phyloP scores from a whole-genome alignment of 2,797 vertebrate species.

The Sebastolobus alascanus region DNA sequence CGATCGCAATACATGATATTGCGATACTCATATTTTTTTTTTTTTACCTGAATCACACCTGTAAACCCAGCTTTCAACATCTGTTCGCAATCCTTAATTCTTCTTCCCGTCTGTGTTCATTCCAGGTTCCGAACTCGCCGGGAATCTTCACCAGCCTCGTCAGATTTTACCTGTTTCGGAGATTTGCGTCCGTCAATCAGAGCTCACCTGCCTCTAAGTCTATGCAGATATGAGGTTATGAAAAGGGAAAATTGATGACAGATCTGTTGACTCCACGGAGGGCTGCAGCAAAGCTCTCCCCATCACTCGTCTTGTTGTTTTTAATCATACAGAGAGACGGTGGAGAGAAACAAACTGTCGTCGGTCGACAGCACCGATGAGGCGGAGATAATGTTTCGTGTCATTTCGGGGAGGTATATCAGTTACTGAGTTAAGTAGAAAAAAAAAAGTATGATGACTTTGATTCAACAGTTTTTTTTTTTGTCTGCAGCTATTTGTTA shows the following conservation, averaged over 20 bases:
- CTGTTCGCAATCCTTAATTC: background rate
- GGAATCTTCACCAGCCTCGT: slow-evolving; percentile 92
- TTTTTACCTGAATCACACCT: background rate
- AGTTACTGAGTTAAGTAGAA: background rate
- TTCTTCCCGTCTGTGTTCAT: slow-evolving; percentile 24
- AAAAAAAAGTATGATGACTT: background rate
- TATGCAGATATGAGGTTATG: slow-evolving; percentile 81
- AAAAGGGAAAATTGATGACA: slow-evolving; percentile 4
- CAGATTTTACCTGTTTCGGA: slow-evolving; percentile 92
- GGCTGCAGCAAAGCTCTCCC: background rate
- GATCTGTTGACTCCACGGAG: background rate
- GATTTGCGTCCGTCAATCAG: slow-evolving; percentile 72
- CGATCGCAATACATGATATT: no score
- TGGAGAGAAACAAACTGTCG: background rate
- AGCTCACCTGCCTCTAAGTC: slow-evolving; percentile 79
- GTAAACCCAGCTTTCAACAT: background rate
- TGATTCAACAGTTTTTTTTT: background rate
- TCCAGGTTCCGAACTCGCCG: slow-evolving; percentile 92
- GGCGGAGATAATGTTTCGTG: background rate
- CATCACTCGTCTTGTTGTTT: background rate
- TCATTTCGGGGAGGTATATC: background rate
- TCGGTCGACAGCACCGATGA: background rate
- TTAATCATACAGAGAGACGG: background rate
- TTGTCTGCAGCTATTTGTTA: slow-evolving; percentile 19
- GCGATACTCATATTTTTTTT: no score